Evolutionary conservation across 2,113 vertebrate species (phyloP), one percentile per base, ranked within the genome.

Genomic region (Cisticola juncidis): DNA sequence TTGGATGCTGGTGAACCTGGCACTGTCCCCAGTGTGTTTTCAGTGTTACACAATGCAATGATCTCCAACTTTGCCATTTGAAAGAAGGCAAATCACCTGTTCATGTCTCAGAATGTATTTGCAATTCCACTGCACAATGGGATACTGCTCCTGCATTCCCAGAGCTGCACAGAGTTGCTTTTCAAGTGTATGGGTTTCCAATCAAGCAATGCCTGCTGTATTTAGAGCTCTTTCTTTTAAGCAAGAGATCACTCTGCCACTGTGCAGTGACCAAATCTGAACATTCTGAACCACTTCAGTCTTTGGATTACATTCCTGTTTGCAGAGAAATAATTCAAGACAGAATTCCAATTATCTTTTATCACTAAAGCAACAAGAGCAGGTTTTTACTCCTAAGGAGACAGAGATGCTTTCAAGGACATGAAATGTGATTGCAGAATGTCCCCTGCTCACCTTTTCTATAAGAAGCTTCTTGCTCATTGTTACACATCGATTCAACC

Each of bases 401-500:
- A 38, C 0, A 44, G 35, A 62, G 31, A 40, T 53, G 18, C 40
- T 94, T 81, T 50, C 81, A 78, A 81, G 56, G 51, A n/a, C 1
- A 1, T 31, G 9, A 79, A 48, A 45, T 60, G 35, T 44, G 26
- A 76, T 35, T 84, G 44, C 60, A 74, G 53, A 81, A 44, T 64
- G 45, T 18, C 14, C n/a, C 44, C 36, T 42, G 94, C 97, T 91
- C 89, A 99, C 99, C 98, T 99, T 99, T 98, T 99, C 99, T 96
- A 99, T 99, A 66, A 99, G 99, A 91, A 99, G 99, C 96, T 99
- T 99, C 98, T 99, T 99, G 97, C 99, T 99, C 99, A 99, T 99
- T 2, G 99, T 99, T 95, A 99, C 99, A 97, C 99, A 99, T 97
- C 99, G 99, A 97, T 99, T 99, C 96, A 99, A 98, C 81, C 99